Conservation (phyloP, 2,888 invertebrate species). For the Syrphus vitripennis region DNA sequence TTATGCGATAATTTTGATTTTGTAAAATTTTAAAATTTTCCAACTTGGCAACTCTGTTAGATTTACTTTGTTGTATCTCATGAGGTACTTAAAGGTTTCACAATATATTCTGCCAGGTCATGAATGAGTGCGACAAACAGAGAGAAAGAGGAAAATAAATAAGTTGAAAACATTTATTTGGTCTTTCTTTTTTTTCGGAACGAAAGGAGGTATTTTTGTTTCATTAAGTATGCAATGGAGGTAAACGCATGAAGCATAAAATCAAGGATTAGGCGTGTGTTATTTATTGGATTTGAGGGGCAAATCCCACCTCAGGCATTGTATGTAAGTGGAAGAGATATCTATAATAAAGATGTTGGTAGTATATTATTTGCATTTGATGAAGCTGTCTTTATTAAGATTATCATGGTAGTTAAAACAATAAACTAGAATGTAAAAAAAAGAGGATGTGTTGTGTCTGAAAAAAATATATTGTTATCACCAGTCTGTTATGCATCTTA, state of each 20-base stretch:
- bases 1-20: no score
- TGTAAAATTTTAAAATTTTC: neutral
- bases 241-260: constrained; percentile 47
- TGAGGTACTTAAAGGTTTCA: constrained; percentile 8
- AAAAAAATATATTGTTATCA: no score
- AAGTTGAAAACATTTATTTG: constrained; percentile 38
- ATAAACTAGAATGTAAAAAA: no score
- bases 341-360: neutral
- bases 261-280: constrained; percentile 45
- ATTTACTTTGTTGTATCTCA: neutral
- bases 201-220: constrained; percentile 22
- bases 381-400: constrained; percentile 3
- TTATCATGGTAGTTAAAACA: neutral
- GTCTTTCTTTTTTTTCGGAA: neutral
- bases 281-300: constrained; percentile 40
- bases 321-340: neutral
- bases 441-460: neutral
- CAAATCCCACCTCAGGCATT: neutral
- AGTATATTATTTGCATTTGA: neutral
- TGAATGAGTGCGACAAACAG: neutral
- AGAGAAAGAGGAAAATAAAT: constrained; percentile 11
- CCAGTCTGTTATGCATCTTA: no score
- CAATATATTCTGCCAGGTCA: constrained; percentile 11
- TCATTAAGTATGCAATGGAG: constrained; percentile 60
- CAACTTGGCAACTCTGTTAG: neutral